These are phyloP conservation scores for Heliopora coerulea DNA, from an alignment of 92 coral and sea anemone species.

Conservation along the genomic window DNA sequence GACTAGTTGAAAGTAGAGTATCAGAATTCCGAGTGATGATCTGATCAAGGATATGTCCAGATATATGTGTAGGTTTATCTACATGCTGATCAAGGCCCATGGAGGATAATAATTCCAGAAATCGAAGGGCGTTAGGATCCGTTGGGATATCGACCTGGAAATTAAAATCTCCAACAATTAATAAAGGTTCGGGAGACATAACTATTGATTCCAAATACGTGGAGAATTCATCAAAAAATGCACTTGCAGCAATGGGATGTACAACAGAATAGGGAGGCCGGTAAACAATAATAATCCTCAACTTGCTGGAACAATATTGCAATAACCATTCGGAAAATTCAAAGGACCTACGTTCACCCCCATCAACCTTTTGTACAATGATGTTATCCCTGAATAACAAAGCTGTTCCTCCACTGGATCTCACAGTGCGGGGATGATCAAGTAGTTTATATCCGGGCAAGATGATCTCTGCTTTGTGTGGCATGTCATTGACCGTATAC, in stretches of 20 bases:
- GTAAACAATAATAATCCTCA: constrained; percentile 35
- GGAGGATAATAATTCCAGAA: constrained; percentile 35
- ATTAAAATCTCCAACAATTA: constrained; percentile 45
- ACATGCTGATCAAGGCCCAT: constrained; percentile 49
- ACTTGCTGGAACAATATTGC: background rate
- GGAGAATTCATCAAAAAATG: constrained; percentile 46
- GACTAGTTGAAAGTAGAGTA: constrained; percentile 22
- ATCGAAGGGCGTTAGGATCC: constrained; percentile 11
- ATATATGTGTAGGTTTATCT: constrained; percentile 41
- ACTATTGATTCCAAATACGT: constrained; percentile 38
- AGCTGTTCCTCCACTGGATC: constrained; percentile 51
- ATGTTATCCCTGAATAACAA: constrained; percentile 46
- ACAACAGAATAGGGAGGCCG: constrained; percentile 41
- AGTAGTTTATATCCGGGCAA: constrained; percentile 49
- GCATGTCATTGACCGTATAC: constrained; percentile 36
- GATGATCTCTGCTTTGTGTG: constrained; percentile 44
- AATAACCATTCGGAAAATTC: constrained; percentile 60
- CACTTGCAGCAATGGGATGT: constrained; percentile 30
- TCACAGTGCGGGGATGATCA: constrained; percentile 45
- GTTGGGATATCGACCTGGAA: constrained; percentile 31
- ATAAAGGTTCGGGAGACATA: constrained; percentile 40
- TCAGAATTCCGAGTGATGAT: constrained; percentile 40
- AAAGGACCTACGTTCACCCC: constrained; percentile 46
- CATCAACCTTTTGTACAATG: constrained; percentile 31
- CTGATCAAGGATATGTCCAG: constrained; percentile 47